phyloP scores from a whole-genome alignment of 2,888 invertebrate species.

The Panopea generosa region DNA sequence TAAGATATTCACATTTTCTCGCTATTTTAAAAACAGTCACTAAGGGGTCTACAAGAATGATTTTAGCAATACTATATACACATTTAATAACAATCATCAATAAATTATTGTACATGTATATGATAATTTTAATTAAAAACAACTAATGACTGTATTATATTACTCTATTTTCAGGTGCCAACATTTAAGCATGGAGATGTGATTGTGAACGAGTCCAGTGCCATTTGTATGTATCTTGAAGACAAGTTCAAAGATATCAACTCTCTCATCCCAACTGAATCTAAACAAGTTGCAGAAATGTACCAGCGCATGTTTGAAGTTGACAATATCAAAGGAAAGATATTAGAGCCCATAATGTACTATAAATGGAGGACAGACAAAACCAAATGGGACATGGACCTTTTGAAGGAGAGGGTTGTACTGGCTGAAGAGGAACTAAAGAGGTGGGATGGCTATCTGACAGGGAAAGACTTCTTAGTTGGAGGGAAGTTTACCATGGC shows the following conservation, averaged over 20 bases:
- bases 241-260: conserved; percentile 48
- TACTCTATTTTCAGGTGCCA: conserved; percentile 70
- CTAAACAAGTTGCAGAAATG: conserved; percentile 52
- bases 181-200: conserved; percentile 74
- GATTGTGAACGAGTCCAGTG: conserved; percentile 77
- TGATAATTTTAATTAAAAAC: too few relatives aligned
- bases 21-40: too few relatives aligned
- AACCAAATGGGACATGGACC: conserved; percentile 32
- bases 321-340: conserved; percentile 13
- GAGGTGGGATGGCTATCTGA: conserved; percentile 23
- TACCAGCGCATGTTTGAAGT: conserved; percentile 69
- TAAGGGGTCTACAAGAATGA: too few relatives aligned
- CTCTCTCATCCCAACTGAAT: conserved; percentile 60
- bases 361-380: conserved; percentile 26
- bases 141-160: too few relatives aligned
- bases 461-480: conserved; percentile 18
- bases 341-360: conserved; percentile 7
- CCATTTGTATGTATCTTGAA: conserved; percentile 75
- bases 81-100: too few relatives aligned
- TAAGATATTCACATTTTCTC: too few relatives aligned
- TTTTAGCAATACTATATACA: too few relatives aligned
- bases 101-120: too few relatives aligned
- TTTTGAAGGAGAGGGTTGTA: conserved; percentile 8
- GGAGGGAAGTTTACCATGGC: conserved; percentile 46
- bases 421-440: conserved; percentile 31